These are phyloP conservation scores for Tinea semifulvella DNA, from an alignment of 2,888 invertebrate species.

Conservation along the genomic window DNA sequence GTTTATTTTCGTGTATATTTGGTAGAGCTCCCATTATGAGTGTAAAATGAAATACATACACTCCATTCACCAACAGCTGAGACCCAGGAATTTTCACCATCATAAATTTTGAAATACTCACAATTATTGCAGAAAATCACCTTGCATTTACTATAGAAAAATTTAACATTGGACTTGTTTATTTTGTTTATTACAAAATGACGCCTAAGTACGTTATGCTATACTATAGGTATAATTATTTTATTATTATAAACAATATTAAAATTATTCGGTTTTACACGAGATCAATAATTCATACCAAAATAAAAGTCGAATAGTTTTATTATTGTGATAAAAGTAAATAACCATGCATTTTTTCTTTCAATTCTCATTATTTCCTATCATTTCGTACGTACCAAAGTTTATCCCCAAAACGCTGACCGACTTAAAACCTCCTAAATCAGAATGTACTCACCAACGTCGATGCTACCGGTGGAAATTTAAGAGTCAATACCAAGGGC, in stretches of 20 bases:
- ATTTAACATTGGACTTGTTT: too few relatives aligned
- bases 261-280: too few relatives aligned
- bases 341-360: neutral
- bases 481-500: slow-evolving; percentile 38
- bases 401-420: slow-evolving; percentile 52
- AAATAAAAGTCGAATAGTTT: too few relatives aligned
- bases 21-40: slow-evolving; percentile 1
- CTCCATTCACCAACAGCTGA: slow-evolving; percentile 49
- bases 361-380: too few relatives aligned
- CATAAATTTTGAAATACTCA: slow-evolving; percentile 44
- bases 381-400: slow-evolving; percentile 60
- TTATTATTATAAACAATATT: too few relatives aligned
- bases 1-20: too few relatives aligned
- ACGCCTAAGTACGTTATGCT: too few relatives aligned
- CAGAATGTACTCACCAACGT: slow-evolving; percentile 62
- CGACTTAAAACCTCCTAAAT: slow-evolving; percentile 47
- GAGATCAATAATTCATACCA: too few relatives aligned
- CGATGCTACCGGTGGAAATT: slow-evolving; percentile 55
- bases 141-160: slow-evolving; percentile 22
- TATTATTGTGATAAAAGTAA: too few relatives aligned
- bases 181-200: too few relatives aligned
- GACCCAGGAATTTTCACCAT: slow-evolving; percentile 41
- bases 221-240: too few relatives aligned
- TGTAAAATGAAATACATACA: slow-evolving; percentile 50
- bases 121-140: slow-evolving; percentile 49